Base-by-base conservation (phyloP, 1,140 invertebrate genomes). In the Amyelois transitella region DNA sequence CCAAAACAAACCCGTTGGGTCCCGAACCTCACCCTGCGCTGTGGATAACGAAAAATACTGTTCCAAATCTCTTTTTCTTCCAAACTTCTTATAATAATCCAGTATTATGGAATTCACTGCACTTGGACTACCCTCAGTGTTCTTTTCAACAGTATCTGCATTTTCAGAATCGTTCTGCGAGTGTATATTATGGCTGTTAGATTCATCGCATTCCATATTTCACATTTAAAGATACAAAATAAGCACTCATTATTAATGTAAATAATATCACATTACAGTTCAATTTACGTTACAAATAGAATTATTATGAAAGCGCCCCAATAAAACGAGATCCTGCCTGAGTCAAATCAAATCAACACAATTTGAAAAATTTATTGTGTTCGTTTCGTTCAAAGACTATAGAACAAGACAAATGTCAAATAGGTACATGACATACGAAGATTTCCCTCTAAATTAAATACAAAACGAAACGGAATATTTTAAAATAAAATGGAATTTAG, bases 31-130 rank as follows among this genome's bases (percentile, higher is more conserved):
- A 64, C 64, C 68, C 43, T 83, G 75, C 14, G 81, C 81, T 17
- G 81, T 84, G 0, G 81, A 79, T 65, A 86, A 58, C 8, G 85
- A 88, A 64, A 88, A 88, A 66, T 78, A 89, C 32, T 88, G 85
- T 51, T 89, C 85, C 38, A 88, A 77, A 59, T 87, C 85, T 44
- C 85, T 62, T 62, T 88, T 86, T 18, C 70, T 75, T 12, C 86
- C 86, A 72, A 89, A 88, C 53, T 86, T 86, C 67, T 85, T 86
- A 53, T 86, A 88, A 58, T 89, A 89, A 58, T 89, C 78, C 43
- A 87, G 66, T 58, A 89, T 81, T 53, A 75, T 66, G 25, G 72
- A 71, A 53, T 84, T 88, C 18, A 88, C 69, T 28, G 77, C 75
- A 8, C 72, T 65, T 28, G 32, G 32, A 38, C 32, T 38, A 6